Percentiles rank a stretch among this genome's conserved stretches.
Evolutionary conservation across 2,113 vertebrate species (phyloP).

Genomic region (Melanerpes aurifrons): DNA sequence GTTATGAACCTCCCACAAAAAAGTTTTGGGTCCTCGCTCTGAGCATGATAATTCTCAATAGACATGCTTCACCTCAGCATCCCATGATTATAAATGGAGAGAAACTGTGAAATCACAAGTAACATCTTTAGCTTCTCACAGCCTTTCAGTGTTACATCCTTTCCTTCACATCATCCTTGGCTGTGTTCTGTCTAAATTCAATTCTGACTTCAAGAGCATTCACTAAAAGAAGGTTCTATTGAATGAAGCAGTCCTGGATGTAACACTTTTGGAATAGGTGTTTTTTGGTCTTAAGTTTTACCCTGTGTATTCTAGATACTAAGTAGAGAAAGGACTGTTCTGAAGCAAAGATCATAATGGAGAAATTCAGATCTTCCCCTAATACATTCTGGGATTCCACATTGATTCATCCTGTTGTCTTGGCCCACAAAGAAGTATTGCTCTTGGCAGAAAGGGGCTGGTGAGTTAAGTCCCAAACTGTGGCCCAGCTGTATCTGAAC

Average conservation of each 20-base stretch:
- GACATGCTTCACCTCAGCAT: neutral
- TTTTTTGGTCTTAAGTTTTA: neutral
- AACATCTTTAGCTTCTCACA: neutral
- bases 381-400: neutral
- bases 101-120: neutral
- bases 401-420: neutral
- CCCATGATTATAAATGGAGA: neutral
- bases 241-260: neutral
- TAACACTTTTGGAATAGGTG: neutral
- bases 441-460: neutral
- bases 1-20: neutral
- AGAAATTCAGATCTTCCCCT: neutral
- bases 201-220: neutral
- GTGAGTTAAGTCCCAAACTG: neutral
- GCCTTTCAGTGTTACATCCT: neutral
- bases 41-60: neutral
- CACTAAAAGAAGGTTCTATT: neutral
- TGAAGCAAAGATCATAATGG: neutral
- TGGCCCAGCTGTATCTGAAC: neutral
- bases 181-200: neutral
- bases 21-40: neutral
- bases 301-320: neutral
- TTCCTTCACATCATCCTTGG: neutral
- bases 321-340: neutral
- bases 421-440: accelerated